A percentile compares a stretch with the other conserved stretches of the same genome.
Evolutionary conservation across 1,140 invertebrate genomes (phyloP).

Genomic region (Macrocentrus cingulum): DNA sequence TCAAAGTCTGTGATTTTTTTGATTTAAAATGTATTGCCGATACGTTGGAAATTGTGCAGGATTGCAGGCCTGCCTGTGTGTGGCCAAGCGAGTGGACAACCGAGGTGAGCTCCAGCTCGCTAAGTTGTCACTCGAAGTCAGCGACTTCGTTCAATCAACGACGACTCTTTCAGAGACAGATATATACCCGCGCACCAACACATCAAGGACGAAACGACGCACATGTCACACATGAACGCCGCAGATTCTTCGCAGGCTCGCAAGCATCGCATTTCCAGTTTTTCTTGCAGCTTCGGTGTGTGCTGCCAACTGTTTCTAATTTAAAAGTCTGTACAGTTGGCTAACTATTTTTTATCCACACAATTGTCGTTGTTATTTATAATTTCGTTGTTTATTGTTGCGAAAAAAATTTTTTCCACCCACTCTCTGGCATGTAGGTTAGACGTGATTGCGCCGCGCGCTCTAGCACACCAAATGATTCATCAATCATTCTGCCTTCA

Average conservation of each 20-base stretch:
- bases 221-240: not conserved
- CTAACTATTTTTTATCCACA: conserved; percentile 21
- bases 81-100: conserved; percentile 42
- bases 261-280: conserved; percentile 51
- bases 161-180: not conserved
- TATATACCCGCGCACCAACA: not conserved
- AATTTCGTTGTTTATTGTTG: not conserved
- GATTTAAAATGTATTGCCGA: too few species aligned
- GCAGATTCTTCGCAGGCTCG: too few species aligned
- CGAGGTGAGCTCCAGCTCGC: conserved; percentile 51
- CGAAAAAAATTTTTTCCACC: too few species aligned
- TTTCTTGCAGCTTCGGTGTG: conserved; percentile 39
- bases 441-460: too few species aligned
- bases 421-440: too few species aligned
- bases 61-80: conserved; percentile 37
- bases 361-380: not conserved
- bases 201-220: not conserved
- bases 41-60: too few species aligned
- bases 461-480: too few species aligned
- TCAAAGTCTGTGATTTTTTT: too few species aligned
- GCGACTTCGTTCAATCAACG: conserved; percentile 41
- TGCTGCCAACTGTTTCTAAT: conserved; percentile 46
- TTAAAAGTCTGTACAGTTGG: conserved; percentile 45
- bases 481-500: not conserved
- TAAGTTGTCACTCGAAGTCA: conserved; percentile 53